Percentiles rank a stretch among this genome's conserved stretches.
phyloP scores from a whole-genome alignment of 2,113 vertebrate species.

The Actenoides lindsayi region DNA sequence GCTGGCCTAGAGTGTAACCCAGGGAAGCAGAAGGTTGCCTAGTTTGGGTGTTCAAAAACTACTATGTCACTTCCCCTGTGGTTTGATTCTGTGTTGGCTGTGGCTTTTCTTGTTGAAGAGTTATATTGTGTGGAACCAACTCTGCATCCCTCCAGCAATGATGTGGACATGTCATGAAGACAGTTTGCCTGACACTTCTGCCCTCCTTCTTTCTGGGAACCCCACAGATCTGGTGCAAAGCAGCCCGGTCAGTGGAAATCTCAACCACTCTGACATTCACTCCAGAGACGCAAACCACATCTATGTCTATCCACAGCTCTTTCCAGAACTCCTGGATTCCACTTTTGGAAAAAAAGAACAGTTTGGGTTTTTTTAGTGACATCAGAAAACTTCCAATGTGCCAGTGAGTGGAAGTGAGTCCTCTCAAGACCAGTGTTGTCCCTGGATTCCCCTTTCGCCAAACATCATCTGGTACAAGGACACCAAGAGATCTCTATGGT shows the following conservation, averaged over 20 bases:
- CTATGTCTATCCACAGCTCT: neutral
- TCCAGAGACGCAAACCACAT: neutral
- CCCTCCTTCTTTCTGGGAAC: neutral
- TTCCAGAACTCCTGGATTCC: neutral
- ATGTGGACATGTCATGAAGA: neutral
- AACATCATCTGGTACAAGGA: neutral
- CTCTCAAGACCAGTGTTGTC: neutral
- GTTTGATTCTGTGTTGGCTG: neutral
- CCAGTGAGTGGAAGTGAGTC: neutral
- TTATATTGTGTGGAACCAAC: neutral
- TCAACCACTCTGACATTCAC: neutral
- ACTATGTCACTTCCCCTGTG: fast-evolving
- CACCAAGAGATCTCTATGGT: fast-evolving
- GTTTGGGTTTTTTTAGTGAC: neutral
- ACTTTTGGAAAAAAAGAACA: neutral
- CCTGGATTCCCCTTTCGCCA: neutral
- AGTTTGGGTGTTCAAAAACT: neutral
- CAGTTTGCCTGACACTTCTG: neutral
- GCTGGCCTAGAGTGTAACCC: neutral
- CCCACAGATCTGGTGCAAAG: neutral
- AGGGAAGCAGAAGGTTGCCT: neutral
- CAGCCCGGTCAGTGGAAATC: neutral
- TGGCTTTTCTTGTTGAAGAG: neutral
- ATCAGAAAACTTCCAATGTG: neutral
- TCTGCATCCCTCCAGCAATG: neutral